Conservation (phyloP, 2,888 invertebrate species). For the Mechanitis mazaeus region DNA sequence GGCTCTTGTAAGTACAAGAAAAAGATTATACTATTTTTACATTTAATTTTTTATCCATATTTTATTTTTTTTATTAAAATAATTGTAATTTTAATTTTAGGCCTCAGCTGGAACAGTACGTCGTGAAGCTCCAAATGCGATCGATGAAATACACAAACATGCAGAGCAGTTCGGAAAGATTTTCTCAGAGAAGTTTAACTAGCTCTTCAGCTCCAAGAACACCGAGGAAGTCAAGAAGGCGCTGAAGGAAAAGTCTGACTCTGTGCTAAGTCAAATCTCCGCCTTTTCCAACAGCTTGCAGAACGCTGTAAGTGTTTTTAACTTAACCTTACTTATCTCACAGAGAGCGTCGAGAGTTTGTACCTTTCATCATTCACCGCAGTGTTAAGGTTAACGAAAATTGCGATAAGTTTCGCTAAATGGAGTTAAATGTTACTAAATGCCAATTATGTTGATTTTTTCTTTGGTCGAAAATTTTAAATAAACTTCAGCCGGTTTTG, state of each 20-base stretch:
- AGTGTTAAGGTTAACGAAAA: conserved; percentile 17
- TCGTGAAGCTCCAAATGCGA: conserved; percentile 46
- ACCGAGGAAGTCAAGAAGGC: conserved; percentile 55
- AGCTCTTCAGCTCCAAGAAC: conserved; percentile 55
- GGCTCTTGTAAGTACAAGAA: conserved; percentile 53
- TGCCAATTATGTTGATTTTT: neutral
- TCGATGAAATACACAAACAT: conserved; percentile 56
- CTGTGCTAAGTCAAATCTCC: conserved; percentile 50
- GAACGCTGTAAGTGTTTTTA: conserved; percentile 48
- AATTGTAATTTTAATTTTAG: conserved; percentile 32
- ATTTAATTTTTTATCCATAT: neutral
- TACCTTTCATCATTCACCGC: conserved; percentile 6
- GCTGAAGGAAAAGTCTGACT: conserved; percentile 55
- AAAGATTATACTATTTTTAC: neutral
- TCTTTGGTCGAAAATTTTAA: too few relatives aligned
- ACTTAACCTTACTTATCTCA: conserved; percentile 4
- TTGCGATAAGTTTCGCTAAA: conserved; percentile 8
- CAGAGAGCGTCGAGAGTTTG: neutral
- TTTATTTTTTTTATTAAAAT: neutral
- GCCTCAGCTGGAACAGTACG: conserved; percentile 47
- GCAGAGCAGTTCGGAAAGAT: conserved; percentile 54
- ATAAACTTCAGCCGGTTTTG: too few relatives aligned
- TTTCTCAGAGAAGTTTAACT: conserved; percentile 47
- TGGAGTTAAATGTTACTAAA: neutral
- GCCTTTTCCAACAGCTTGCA: conserved; percentile 48